These are phyloP conservation scores for Cheumatopsyche charites DNA, from an alignment of 1,140 invertebrate genomes.

Conservation along the genomic window DNA sequence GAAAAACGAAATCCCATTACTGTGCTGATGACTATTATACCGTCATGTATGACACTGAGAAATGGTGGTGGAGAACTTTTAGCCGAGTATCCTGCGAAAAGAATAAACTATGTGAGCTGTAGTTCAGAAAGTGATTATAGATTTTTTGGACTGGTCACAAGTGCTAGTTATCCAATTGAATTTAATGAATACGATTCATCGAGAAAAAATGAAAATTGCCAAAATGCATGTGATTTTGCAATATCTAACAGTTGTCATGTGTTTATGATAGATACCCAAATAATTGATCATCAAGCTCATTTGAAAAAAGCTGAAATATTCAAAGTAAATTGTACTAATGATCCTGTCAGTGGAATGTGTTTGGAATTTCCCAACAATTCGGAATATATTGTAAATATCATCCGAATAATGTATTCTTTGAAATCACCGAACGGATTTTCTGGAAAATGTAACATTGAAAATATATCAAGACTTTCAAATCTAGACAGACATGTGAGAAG, in stretches of 20 bases:
- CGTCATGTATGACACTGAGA: slow-evolving; percentile 75
- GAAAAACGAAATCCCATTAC: slow-evolving; percentile 88
- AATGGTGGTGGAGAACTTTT: slow-evolving; percentile 70
- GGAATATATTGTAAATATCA: slow-evolving; percentile 80
- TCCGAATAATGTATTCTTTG: slow-evolving; percentile 70
- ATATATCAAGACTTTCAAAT: slow-evolving; percentile 57
- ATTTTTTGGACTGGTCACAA: slow-evolving; percentile 92
- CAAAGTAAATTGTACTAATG: slow-evolving; percentile 76
- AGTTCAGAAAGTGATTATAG: slow-evolving; percentile 88
- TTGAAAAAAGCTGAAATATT: slow-evolving; percentile 76
- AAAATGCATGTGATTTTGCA: slow-evolving; percentile 56
- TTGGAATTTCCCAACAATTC: slow-evolving; percentile 89
- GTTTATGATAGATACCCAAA: slow-evolving; percentile 88
- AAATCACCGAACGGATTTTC: slow-evolving; percentile 57
- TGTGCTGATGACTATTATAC: slow-evolving; percentile 83
- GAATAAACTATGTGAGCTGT: slow-evolving; percentile 88
- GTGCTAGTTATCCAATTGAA: slow-evolving; percentile 63
- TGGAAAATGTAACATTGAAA: slow-evolving; percentile 54
- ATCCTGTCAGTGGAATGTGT: slow-evolving; percentile 73
- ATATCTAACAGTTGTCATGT: slow-evolving; percentile 93
- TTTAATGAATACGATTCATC: slow-evolving; percentile 41
- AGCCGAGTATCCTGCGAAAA: slow-evolving; percentile 83
- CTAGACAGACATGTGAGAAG: slow-evolving; percentile 43
- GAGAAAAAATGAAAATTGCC: slow-evolving; percentile 48
- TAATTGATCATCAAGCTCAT: slow-evolving; percentile 83